Conservation (phyloP, 2,888 invertebrate species). For the Tipula helvola region DNA sequence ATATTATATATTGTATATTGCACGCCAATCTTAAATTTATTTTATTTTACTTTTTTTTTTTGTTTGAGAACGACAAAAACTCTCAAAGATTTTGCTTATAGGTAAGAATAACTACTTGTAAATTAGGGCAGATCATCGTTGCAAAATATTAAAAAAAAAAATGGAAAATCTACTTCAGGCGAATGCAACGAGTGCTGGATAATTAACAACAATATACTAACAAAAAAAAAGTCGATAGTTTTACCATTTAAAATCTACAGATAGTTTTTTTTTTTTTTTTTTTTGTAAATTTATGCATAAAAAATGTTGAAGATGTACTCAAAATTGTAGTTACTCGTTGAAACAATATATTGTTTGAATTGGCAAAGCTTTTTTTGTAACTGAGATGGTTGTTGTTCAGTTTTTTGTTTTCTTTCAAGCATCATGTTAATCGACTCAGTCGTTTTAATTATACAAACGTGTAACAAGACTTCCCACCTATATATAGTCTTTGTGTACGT, state of each 20-base stretch:
- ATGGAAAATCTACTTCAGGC: background rate
- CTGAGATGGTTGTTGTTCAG: too few relatives aligned
- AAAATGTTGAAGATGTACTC: background rate
- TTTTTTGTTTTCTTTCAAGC: too few relatives aligned
- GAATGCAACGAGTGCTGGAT: background rate
- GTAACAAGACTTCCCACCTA: too few relatives aligned
- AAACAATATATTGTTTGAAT: too few relatives aligned
- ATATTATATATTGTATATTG: background rate
- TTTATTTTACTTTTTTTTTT: background rate
- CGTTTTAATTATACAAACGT: too few relatives aligned
- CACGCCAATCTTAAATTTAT: background rate
- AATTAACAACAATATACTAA: background rate
- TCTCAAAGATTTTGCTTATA: background rate
- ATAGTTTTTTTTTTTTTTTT: background rate
- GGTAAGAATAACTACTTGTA: background rate
- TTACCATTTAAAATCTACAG: background rate
- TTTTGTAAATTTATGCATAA: background rate
- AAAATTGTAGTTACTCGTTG: background rate
- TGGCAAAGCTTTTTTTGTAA: too few relatives aligned
- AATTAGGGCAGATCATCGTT: background rate
- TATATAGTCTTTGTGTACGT: too few relatives aligned
- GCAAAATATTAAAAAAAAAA: background rate
- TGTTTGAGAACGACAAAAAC: background rate
- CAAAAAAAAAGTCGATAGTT: background rate
- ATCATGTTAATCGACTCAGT: too few relatives aligned